Evolutionary conservation across 2,888 invertebrate species (phyloP), one percentile per base, ranked within the genome.

Genomic region (Liopterus haemorrhoidalis): DNA sequence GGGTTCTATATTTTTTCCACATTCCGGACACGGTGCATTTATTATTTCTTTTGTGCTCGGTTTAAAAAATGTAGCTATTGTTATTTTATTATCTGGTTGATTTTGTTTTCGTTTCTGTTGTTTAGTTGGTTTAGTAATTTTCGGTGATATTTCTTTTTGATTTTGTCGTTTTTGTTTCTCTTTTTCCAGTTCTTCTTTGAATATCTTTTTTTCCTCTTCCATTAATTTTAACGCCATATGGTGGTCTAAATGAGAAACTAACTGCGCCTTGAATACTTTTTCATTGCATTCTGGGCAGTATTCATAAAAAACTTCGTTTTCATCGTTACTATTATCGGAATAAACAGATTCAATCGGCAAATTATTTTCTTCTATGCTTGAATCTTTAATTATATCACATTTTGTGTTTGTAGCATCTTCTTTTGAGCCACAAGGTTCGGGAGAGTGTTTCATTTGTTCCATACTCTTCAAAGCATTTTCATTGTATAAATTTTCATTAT

Each of bases 161-260:
- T 40, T 46, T n/a, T 9, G 16, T 30, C 25, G 19, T 41, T 36
- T 21, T 30, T 35, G 31, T 25, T 59, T 51, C 46, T 54, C 52
- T 45, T 54, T 54, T 37, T 35, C 52, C 55, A 58, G 40, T 54
- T 49, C 48, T 49, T 28, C 54, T 44, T 20, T 55, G 49, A 35
- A 40, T 73, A 68, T 46, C 76, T 71, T 60, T 81, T 75, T 87
- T 49, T 65, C 63, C 44, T 59, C 55, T 49, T 59, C 54, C 30
- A 63, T 57, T 45, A 67, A 54, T 57, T 65, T 58, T 49, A 65
- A 52, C 40, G 93, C 93, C 60, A 85, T 75, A 65, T 94, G 93
- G 62, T 80, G 90, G 68, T 94, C 91, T 9, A 76, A 66, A 65
- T 92, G 92, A 46, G 76, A 78, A 21, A 74, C 74, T 45, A 81